Conservation (phyloP, 2,888 invertebrate species). For the Matsumyia berberina region DNA sequence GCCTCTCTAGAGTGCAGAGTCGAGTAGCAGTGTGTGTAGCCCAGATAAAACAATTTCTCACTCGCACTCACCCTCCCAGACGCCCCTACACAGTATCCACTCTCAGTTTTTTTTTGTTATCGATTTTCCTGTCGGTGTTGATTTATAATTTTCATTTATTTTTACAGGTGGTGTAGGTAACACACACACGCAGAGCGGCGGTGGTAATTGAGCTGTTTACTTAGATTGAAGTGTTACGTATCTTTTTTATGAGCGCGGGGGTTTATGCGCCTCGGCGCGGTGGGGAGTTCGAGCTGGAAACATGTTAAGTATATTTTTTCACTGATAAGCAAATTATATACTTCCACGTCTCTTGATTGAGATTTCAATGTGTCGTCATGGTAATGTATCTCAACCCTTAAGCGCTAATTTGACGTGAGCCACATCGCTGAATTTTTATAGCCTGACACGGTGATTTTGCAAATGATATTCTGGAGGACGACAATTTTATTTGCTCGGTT, state of each 20-base stretch:
- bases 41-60: slow-evolving; percentile 25
- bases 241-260: background rate
- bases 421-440: too few species aligned
- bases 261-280: background rate
- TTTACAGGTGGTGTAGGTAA: slow-evolving; percentile 47
- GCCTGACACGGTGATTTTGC: too few species aligned
- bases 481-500: too few species aligned
- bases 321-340: slow-evolving; percentile 9
- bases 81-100: background rate
- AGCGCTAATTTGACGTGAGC: background rate
- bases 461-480: too few species aligned
- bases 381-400: background rate
- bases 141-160: slow-evolving; percentile 69
- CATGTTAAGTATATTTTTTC: background rate
- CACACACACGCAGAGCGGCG: slow-evolving; percentile 16
- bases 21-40: slow-evolving; percentile 8
- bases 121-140: slow-evolving; percentile 62
- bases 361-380: background rate
- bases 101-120: slow-evolving; percentile 28
- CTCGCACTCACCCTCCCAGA: background rate
- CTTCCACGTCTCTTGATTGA: background rate
- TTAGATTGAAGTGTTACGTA: slow-evolving; percentile 48
- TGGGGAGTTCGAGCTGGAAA: background rate
- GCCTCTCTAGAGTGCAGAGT: slow-evolving; percentile 13
- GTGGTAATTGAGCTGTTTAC: slow-evolving; percentile 62